phyloP scores from a whole-genome alignment of 2,888 invertebrate species.

The Nemapogon koenigi region DNA sequence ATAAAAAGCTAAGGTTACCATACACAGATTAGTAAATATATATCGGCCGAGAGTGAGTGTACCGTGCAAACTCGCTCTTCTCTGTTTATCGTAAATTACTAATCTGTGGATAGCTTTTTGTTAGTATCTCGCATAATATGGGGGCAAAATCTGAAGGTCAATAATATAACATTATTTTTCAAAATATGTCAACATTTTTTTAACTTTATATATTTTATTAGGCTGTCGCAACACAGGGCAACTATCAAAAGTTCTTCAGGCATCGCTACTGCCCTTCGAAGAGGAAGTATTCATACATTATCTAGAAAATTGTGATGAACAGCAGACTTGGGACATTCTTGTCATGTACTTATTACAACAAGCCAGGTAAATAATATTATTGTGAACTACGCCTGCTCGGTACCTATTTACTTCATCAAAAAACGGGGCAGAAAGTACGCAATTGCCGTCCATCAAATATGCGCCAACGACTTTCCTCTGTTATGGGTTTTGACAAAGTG shows the following conservation, averaged over 20 bases:
- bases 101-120: not conserved
- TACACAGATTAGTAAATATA: too few relatives aligned
- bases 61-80: too few relatives aligned
- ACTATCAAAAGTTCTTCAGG: constrained; percentile 66
- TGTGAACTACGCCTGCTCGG: too few relatives aligned
- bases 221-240: constrained; percentile 64
- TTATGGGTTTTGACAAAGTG: too few relatives aligned
- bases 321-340: constrained; percentile 69
- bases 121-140: not conserved
- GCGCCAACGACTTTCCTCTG: too few relatives aligned
- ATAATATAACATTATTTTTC: not conserved
- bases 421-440: too few relatives aligned
- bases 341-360: constrained; percentile 74
- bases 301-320: constrained; percentile 61
- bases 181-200: not conserved
- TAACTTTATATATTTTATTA: constrained; percentile 23
- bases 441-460: too few relatives aligned
- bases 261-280: constrained; percentile 68
- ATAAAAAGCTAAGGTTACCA: too few relatives aligned
- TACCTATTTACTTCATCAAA: too few relatives aligned
- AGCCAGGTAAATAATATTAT: constrained; percentile 36
- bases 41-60: too few relatives aligned
- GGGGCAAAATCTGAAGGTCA: not conserved
- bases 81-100: too few relatives aligned
- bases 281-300: constrained; percentile 73